Conservation (phyloP, 1,140 invertebrate species). For the Agraylea sexmaculata region DNA sequence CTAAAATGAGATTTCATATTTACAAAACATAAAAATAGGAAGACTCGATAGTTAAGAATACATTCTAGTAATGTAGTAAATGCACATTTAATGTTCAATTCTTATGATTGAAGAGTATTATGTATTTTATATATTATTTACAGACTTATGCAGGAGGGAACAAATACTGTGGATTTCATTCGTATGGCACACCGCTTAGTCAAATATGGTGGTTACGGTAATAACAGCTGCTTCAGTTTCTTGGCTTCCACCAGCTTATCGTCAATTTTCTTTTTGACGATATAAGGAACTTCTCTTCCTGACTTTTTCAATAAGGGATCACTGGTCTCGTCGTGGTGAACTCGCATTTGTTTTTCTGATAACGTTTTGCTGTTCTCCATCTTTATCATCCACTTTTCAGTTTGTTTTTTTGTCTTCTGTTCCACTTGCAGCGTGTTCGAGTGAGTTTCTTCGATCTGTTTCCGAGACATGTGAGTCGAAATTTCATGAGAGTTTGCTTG, state of each 20-base stretch:
- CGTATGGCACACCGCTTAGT: no score
- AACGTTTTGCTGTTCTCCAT: slow-evolving; percentile 5
- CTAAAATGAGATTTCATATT: no score
- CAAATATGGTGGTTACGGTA: slow-evolving; percentile 32
- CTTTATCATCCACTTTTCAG: slow-evolving; percentile 22
- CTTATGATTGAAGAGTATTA: no score
- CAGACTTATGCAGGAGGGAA: no score
- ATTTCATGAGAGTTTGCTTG: slow-evolving; percentile 50
- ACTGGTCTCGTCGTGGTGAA: slow-evolving; percentile 7
- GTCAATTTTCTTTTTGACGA: slow-evolving; percentile 16
- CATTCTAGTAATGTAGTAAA: no score
- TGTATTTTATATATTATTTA: no score
- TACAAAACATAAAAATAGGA: no score
- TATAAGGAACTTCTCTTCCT: slow-evolving; percentile 20
- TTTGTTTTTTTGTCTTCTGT: slow-evolving; percentile 22
- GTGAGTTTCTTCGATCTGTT: slow-evolving; percentile 17
- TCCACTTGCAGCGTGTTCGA: slow-evolving; percentile 18
- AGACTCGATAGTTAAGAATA: no score
- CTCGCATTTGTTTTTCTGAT: slow-evolving; percentile 1
- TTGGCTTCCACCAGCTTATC: slow-evolving; percentile 30
- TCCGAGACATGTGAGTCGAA: slow-evolving; percentile 37
- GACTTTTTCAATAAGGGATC: slow-evolving; percentile 13
- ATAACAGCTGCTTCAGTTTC: slow-evolving; percentile 30
- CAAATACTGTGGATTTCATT: no score
- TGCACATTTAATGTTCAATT: no score